Conservation (phyloP, 1,140 invertebrate species). For the Panagrolaimus sp. region DNA sequence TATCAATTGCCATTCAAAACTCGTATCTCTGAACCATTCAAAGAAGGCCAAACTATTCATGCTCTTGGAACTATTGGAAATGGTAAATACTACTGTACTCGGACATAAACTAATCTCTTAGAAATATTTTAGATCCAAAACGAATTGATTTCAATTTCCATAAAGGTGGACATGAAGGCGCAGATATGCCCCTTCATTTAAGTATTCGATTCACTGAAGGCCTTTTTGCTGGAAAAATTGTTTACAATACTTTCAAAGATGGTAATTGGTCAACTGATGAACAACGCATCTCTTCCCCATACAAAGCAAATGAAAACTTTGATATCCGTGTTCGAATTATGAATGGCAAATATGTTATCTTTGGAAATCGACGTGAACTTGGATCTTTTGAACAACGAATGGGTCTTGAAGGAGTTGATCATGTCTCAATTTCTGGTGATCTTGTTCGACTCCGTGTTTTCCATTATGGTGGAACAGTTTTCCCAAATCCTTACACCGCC, state of each 20-base stretch:
- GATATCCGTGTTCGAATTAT: slow-evolving; percentile 54
- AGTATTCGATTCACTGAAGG: slow-evolving; percentile 57
- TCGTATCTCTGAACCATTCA: slow-evolving; percentile 53
- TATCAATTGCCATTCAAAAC: slow-evolving; percentile 57
- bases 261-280: slow-evolving; percentile 55
- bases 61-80: slow-evolving; percentile 47
- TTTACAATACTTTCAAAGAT: slow-evolving; percentile 38
- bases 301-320: slow-evolving; percentile 51
- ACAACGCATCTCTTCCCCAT: slow-evolving; percentile 51
- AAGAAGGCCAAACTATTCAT: slow-evolving; percentile 55
- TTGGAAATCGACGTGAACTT: slow-evolving; percentile 50
- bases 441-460: slow-evolving; percentile 46
- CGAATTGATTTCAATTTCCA: slow-evolving; percentile 58
- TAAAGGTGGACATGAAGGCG: slow-evolving; percentile 48
- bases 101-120: no score
- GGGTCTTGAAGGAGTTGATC: slow-evolving; percentile 47
- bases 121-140: no score
- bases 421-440: slow-evolving; percentile 54
- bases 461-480: slow-evolving; percentile 52
- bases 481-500: slow-evolving; percentile 53
- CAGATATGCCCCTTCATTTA: slow-evolving; percentile 55
- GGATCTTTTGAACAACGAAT: slow-evolving; percentile 52
- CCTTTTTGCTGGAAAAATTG: no score
- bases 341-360: slow-evolving; percentile 54
- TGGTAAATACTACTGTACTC: no score